phyloP scores from a whole-genome alignment of 2,888 invertebrate species.

The Stratiomys singularior region DNA sequence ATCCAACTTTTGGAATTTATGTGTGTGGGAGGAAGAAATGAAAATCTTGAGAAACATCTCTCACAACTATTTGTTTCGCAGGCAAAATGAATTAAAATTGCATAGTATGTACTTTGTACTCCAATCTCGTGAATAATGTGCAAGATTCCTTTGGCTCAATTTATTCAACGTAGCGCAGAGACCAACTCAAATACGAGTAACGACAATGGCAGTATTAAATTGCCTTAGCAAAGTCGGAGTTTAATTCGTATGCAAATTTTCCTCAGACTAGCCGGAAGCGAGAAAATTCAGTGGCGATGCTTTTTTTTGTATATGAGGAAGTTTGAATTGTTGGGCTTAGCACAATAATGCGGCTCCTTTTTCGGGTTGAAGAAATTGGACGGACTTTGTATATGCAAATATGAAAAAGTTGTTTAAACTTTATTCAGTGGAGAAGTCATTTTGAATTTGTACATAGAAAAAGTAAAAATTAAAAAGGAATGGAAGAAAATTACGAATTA shows the following conservation, averaged over 20 bases:
- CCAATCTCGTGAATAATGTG: slow-evolving; percentile 21
- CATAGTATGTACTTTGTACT: slow-evolving; percentile 6
- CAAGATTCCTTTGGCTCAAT: background rate
- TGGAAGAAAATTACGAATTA: no score
- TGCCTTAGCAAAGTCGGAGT: slow-evolving; percentile 35
- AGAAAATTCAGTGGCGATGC: no score
- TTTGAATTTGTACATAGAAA: no score
- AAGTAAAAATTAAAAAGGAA: no score
- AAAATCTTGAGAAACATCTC: background rate
- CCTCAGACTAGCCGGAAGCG: background rate
- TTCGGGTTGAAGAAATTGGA: no score
- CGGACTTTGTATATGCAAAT: no score
- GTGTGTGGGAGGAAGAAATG: background rate
- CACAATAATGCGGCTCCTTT: no score
- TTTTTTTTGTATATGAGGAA: no score
- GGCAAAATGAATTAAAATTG: slow-evolving; percentile 27
- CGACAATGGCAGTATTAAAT: slow-evolving; percentile 21
- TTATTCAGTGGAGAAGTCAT: no score
- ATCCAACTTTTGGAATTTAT: background rate
- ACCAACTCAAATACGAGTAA: background rate
- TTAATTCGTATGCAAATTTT: slow-evolving; percentile 44
- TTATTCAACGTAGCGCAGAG: background rate
- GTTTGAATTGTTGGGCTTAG: no score
- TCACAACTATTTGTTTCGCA: background rate
- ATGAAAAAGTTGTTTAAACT: no score